phyloP scores from a whole-genome alignment of 2,113 vertebrate genomes.

The Prietella phreatophila region DNA sequence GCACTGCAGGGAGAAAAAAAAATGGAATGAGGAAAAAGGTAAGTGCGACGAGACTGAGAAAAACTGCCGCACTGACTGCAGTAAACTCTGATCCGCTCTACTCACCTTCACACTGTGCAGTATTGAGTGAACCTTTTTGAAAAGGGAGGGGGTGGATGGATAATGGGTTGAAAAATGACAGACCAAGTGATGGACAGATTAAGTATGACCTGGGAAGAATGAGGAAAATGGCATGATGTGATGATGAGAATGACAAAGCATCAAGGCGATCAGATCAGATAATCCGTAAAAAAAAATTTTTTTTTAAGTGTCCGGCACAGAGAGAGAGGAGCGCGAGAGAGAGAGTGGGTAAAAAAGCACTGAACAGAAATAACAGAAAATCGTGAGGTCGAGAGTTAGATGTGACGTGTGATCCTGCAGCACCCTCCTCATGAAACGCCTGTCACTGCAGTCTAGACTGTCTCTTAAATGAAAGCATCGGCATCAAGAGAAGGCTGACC shows the following conservation, averaged over 20 bases:
- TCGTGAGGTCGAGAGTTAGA: constrained; percentile 29
- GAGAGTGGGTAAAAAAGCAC: not conserved
- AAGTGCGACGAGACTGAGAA: not conserved
- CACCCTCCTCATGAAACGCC: constrained; percentile 48
- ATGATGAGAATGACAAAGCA: constrained; percentile 32
- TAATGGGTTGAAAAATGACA: constrained; percentile 49
- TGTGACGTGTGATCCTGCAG: constrained; percentile 45
- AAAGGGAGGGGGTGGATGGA: not conserved
- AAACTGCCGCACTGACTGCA: constrained; percentile 32
- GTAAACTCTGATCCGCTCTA: constrained; percentile 45
- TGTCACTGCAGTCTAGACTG: constrained; percentile 58
- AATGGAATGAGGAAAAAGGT: not conserved
- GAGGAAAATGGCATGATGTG: constrained; percentile 30
- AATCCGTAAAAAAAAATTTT: constrained; percentile 10
- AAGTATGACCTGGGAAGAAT: constrained; percentile 27
- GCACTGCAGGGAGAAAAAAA: constrained; percentile 3
- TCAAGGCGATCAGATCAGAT: constrained; percentile 3
- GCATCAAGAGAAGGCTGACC: constrained; percentile 37
- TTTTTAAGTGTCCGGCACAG: not conserved
- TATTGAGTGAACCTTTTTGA: constrained; percentile 11
- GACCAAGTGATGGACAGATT: constrained; percentile 26
- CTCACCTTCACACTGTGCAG: constrained; percentile 58
- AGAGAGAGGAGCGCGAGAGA: not conserved
- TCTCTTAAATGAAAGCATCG: constrained; percentile 42
- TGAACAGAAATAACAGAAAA: constrained; percentile 13